These are phyloP conservation scores for Eremophila alpestris DNA, from an alignment of 2,797 vertebrate species.

Conservation along the genomic window DNA sequence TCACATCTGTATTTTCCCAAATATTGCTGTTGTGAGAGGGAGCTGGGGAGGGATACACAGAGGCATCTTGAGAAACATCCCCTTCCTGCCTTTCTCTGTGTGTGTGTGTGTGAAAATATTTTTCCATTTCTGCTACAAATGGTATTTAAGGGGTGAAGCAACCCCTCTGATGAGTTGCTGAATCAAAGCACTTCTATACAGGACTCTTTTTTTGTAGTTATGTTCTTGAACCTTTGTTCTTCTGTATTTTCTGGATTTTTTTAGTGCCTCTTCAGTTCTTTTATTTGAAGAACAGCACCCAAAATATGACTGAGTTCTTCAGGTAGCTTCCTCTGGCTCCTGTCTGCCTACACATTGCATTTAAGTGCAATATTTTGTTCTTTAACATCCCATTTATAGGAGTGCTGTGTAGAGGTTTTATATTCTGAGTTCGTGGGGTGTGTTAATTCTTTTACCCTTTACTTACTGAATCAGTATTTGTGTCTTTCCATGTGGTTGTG, in stretches of 20 bases:
- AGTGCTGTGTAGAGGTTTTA: rapidly evolving
- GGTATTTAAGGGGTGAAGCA: neutral
- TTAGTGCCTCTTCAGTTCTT: neutral
- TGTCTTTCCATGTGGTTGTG: neutral
- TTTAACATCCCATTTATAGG: neutral
- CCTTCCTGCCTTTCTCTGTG: too few relatives aligned
- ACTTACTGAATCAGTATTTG: neutral
- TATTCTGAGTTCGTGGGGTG: rapidly evolving
- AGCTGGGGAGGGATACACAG: too few relatives aligned
- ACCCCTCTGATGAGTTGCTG: neutral
- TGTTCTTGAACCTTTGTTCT: rapidly evolving
- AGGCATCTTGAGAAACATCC: rapidly evolving
- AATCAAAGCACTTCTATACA: neutral
- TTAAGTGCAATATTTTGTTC: neutral
- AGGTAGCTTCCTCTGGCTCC: neutral
- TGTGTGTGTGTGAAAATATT: rapidly evolving
- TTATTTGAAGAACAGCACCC: neutral
- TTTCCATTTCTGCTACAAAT: neutral
- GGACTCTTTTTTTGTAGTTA: neutral
- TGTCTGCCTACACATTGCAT: neutral
- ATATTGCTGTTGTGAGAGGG: rapidly evolving
- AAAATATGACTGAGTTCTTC: neutral
- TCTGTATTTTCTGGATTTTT: neutral
- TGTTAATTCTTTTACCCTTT: neutral
- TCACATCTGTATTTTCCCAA: too few relatives aligned